Evolutionary conservation across 2,888 invertebrate genomes (phyloP).

Genomic region (Dasypolia templi): DNA sequence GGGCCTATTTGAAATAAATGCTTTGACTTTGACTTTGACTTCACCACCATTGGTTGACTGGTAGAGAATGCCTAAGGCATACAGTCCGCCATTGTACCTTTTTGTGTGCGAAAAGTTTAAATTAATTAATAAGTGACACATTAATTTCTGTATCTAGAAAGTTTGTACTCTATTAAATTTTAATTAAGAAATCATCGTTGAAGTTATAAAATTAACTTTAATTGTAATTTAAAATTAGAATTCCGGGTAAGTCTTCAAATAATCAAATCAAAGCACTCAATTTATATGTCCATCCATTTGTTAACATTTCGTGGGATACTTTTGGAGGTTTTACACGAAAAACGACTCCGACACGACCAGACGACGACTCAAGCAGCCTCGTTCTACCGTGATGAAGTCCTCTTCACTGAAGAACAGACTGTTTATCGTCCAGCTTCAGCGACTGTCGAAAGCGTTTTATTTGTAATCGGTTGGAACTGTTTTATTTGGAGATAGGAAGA

Average conservation of each 20-base stretch:
- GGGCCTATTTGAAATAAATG: no score
- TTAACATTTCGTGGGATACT: not conserved
- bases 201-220: not conserved
- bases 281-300: not conserved
- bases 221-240: not conserved
- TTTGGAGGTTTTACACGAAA: not conserved
- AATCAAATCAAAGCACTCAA: not conserved
- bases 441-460: not conserved
- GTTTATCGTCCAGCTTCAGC: slow-evolving; percentile 28
- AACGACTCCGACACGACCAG: not conserved
- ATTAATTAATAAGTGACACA: no score
- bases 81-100: no score
- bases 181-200: not conserved
- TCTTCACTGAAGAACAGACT: slow-evolving; percentile 11
- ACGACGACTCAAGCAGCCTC: not conserved
- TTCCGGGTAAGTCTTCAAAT: not conserved
- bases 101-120: no score
- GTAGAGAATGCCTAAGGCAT: no score
- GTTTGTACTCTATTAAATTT: not conserved
- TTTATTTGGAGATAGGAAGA: slow-evolving; percentile 3
- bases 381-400: slow-evolving; percentile 9
- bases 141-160: not conserved
- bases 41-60: no score
- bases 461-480: not conserved
- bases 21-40: no score